These are phyloP conservation scores for Pogonophryne albipinna DNA, from an alignment of 2,797 vertebrate genomes.

Conservation along the genomic window DNA sequence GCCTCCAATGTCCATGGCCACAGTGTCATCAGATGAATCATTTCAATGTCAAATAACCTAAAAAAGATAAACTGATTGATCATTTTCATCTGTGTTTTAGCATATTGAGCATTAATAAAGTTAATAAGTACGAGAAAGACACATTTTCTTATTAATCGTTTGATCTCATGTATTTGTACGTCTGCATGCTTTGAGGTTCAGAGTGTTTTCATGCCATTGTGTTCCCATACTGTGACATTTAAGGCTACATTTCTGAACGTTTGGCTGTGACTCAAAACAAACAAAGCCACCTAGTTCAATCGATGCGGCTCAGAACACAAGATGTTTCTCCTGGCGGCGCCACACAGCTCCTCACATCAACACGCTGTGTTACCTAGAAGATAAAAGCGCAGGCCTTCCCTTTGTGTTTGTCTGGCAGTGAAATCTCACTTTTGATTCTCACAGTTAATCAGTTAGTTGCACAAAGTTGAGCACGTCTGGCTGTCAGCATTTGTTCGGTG, in stretches of 20 bases:
- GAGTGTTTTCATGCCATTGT: neutral
- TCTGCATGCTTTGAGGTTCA: neutral
- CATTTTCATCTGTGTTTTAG: neutral
- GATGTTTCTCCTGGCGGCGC: slow-evolving; percentile 24
- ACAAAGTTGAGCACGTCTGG: neutral
- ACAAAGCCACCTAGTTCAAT: slow-evolving; percentile 15
- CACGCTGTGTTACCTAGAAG: slow-evolving; percentile 15
- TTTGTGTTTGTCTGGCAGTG: slow-evolving; percentile 35
- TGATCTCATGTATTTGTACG: neutral
- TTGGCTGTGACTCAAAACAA: slow-evolving; percentile 34
- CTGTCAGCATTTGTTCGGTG: slow-evolving; percentile 24
- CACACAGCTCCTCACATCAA: slow-evolving; percentile 6
- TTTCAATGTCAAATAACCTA: neutral
- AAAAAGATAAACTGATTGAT: neutral
- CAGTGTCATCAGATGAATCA: neutral
- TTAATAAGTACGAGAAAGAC: neutral
- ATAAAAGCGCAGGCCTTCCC: slow-evolving; percentile 19
- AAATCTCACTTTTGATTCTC: slow-evolving; percentile 37
- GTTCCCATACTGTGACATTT: slow-evolving; percentile 18
- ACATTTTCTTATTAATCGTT: neutral
- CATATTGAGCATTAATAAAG: neutral
- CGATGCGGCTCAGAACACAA: slow-evolving; percentile 9
- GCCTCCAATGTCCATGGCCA: neutral
- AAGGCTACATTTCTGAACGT: slow-evolving; percentile 17
- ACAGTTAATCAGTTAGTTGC: slow-evolving; percentile 25